Base-by-base conservation (phyloP, 2,113 vertebrate species). In the Pangasianodon hypophthalmus region DNA sequence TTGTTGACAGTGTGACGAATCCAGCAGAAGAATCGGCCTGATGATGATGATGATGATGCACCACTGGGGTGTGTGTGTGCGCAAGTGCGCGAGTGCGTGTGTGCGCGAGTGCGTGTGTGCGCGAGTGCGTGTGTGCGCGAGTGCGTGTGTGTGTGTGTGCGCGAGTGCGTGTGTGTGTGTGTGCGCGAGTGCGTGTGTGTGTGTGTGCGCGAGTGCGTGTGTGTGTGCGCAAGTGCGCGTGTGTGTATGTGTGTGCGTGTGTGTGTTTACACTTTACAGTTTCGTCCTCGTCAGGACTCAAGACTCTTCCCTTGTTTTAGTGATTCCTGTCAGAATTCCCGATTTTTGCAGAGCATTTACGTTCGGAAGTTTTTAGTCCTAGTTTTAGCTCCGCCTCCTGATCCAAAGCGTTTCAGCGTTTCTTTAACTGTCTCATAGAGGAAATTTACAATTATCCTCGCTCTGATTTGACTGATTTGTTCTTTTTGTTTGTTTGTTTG, bases 11-110 rank as follows among this genome's bases (percentile, higher is more conserved):
- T 92, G 91, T 84, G 54, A 88, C 87, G 4, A 94, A 94, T 81
- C 62, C 86, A 69, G 93, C 89, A 54, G 94, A 95, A 3, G 95
- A 94, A 82, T 93, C 91, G 1, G 85, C 85, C 41, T 85, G 54
- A 26, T 13, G 9, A 50, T 85, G 54, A 26, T 13, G 8, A 29
- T 48, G 41, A 52, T 54, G 29, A 3, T 54, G 18, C 14, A 32
- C 11, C 60, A 29, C 21, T 6, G 16, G 13, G 9, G 26, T n/a
- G 24, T 54, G 46, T 26, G 5, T 41, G 37, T 75, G 71, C 10
- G n/a, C n/a, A n/a, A n/a, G 73, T 46, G 7, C 46, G 41, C 46
- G 73, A 24, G 73, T 8, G 69, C 1, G 44, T 4, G 75, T 14
- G n/a, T n/a, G n/a, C n/a, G n/a, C n/a, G n/a, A n/a, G 77, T 46